Percentiles rank a stretch among this genome's conserved stretches.
Conservation (phyloP, 2,888 invertebrate genomes). For the Napeogenes inachia region DNA sequence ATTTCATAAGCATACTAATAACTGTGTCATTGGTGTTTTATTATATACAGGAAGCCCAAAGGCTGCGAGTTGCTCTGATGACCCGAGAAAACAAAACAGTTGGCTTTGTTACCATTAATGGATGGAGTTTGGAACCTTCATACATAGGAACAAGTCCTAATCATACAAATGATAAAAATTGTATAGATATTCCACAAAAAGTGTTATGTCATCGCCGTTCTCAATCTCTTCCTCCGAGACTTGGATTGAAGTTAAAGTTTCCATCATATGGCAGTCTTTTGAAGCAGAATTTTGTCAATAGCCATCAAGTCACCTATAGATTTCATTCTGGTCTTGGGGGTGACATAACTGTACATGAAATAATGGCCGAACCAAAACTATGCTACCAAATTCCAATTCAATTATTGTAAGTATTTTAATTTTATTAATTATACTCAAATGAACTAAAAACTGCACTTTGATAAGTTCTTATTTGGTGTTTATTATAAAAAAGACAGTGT, state of each 20-base stretch:
- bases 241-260: conserved; percentile 88
- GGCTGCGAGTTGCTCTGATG: conserved; percentile 78
- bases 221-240: conserved; percentile 89
- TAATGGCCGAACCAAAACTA: conserved; percentile 92
- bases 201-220: conserved; percentile 79
- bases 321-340: conserved; percentile 95
- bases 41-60: conserved; percentile 62
- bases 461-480: too few species aligned
- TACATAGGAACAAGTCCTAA: conserved; percentile 83
- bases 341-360: conserved; percentile 94
- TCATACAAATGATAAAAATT: conserved; percentile 73
- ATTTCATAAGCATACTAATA: background rate
- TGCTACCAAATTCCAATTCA: conserved; percentile 92
- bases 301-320: conserved; percentile 85
- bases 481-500: too few species aligned
- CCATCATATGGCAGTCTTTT: conserved; percentile 86
- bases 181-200: conserved; percentile 61
- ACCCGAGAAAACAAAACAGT: conserved; percentile 82
- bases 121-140: conserved; percentile 90
- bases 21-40: background rate
- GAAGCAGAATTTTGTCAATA: conserved; percentile 85
- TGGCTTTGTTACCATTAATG: conserved; percentile 90
- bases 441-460: too few species aligned
- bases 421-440: background rate
- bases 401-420: conserved; percentile 82